Evolutionary conservation across 23 tunicate species (phyloP).

Genomic region (Phallusia fumigata): DNA sequence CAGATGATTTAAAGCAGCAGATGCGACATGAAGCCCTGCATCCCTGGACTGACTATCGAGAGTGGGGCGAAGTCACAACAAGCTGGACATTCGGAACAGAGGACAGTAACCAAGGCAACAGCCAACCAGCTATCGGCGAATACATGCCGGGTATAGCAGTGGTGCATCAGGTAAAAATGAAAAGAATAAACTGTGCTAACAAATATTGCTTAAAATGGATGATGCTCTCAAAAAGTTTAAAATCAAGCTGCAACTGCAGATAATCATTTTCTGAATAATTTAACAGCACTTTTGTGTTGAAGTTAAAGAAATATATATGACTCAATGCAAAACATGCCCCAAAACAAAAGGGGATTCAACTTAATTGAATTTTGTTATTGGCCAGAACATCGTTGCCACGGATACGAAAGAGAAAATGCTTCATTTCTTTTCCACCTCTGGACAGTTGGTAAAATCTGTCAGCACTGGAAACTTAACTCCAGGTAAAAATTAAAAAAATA

Average conservation of each 20-base stretch:
- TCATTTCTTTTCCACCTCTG: constrained; percentile 24
- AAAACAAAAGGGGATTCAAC: neutral
- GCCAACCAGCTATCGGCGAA: constrained; percentile 30
- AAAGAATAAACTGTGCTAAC: too few species aligned
- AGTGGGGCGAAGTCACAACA: constrained; percentile 27
- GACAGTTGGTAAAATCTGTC: constrained; percentile 21
- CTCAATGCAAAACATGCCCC: too few species aligned
- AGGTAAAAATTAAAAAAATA: neutral
- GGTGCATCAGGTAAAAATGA: constrained; percentile 11
- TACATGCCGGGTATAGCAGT: constrained; percentile 48
- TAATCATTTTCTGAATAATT: too few species aligned
- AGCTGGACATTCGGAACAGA: constrained; percentile 19
- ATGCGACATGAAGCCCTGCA: constrained; percentile 12
- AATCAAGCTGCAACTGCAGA: too few species aligned
- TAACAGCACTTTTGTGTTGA: too few species aligned
- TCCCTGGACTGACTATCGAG: constrained; percentile 51
- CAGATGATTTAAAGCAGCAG: constrained; percentile 3
- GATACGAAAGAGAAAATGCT: constrained; percentile 23
- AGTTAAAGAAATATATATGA: too few species aligned
- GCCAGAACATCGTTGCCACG: constrained; percentile 14
- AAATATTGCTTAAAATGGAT: too few species aligned
- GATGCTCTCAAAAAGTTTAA: too few species aligned
- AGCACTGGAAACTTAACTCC: constrained; percentile 27
- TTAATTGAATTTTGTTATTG: too few species aligned
- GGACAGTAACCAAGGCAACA: neutral